Percentiles rank a stretch among this genome's conserved stretches.
Conservation (phyloP, 2,888 invertebrate species). For the Imbricaverruca yamaguchii region DNA sequence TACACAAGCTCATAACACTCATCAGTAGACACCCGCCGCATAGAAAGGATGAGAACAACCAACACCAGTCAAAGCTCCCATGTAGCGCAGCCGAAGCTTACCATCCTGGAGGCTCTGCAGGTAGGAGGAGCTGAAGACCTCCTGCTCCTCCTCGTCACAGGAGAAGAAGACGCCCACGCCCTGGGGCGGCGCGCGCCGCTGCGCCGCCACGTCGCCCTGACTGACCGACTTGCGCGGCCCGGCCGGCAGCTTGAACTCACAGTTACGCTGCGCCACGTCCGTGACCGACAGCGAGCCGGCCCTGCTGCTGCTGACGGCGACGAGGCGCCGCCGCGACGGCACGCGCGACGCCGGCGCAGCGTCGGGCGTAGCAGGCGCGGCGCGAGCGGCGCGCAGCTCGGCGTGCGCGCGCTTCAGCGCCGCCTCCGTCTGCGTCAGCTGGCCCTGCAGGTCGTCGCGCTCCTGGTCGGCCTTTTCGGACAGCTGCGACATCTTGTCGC, state of each 20-base stretch:
- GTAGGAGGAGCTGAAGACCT: conserved; percentile 72
- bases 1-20: no score
- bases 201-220: neutral
- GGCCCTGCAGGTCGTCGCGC: neutral
- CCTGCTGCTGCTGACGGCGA: neutral
- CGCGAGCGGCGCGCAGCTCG: conserved; percentile 22
- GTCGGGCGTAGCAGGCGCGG: conserved; percentile 12
- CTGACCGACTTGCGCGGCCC: neutral
- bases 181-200: conserved; percentile 27
- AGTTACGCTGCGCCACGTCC: neutral
- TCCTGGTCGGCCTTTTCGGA: neutral
- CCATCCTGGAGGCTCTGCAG: conserved; percentile 54
- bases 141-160: conserved; percentile 80
- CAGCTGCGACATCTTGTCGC: neutral
- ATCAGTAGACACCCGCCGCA: no score
- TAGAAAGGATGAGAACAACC: no score
- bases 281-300: conserved; percentile 11
- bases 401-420: neutral
- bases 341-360: neutral
- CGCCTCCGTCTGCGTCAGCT: conserved; percentile 11
- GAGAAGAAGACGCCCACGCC: conserved; percentile 45
- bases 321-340: neutral
- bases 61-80: no score
- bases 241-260: neutral
- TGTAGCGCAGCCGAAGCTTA: neutral